Percentiles rank a stretch among this genome's conserved stretches.
Conservation (phyloP, 2,113 vertebrate genomes). For the Notarius quadriscutis region DNA sequence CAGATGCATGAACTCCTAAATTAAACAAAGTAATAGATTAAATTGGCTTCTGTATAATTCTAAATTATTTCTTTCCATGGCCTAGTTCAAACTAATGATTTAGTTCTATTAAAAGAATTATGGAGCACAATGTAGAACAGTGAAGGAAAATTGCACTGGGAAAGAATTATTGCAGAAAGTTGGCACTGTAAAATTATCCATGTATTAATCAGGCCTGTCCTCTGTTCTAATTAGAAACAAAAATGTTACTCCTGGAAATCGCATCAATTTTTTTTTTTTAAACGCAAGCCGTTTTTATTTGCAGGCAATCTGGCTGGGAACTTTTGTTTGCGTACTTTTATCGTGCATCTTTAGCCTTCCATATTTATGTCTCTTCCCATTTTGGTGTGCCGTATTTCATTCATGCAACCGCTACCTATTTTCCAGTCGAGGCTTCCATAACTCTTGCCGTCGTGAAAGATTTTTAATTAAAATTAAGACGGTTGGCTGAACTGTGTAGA, state of each 20-base stretch:
- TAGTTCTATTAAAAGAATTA: constrained; percentile 31
- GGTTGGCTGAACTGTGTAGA: constrained; percentile 63
- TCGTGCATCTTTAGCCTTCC: constrained; percentile 24
- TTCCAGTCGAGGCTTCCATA: constrained; percentile 63
- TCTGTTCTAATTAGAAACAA: constrained; percentile 39
- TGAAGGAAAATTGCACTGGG: constrained; percentile 33
- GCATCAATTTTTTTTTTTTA: neutral
- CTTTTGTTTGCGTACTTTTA: constrained; percentile 64
- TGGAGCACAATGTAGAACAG: constrained; percentile 30
- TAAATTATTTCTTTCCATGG: constrained; percentile 23
- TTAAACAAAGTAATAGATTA: constrained; percentile 35
- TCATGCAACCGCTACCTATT: constrained; percentile 63
- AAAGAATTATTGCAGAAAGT: constrained; percentile 37
- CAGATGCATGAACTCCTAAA: constrained; percentile 38
- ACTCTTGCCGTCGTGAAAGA: constrained; percentile 68
- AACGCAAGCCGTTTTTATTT: neutral
- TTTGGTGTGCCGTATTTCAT: constrained; percentile 63
- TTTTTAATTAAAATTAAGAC: constrained; percentile 75
- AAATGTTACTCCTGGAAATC: constrained; percentile 22
- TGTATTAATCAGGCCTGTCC: constrained; percentile 45
- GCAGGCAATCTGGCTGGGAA: constrained; percentile 17
- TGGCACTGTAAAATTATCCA: constrained; percentile 40
- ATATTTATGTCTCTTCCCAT: constrained; percentile 65
- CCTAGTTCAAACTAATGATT: constrained; percentile 32
- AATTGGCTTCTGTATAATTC: constrained; percentile 10